These are phyloP conservation scores for Silurus asotus DNA, from an alignment of 2,113 vertebrate species.

Conservation along the genomic window DNA sequence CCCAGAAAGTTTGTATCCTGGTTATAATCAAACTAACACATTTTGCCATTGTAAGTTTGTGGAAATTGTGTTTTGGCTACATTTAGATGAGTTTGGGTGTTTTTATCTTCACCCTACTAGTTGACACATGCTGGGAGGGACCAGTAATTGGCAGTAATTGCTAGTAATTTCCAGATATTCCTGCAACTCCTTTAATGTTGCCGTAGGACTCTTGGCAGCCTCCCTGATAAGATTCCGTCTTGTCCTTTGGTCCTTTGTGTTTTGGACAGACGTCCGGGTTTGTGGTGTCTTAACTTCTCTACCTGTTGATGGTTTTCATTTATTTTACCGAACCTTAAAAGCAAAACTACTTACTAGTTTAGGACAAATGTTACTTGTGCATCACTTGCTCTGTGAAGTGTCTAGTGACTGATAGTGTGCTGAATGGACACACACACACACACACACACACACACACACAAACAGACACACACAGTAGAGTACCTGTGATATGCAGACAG, in stretches of 20 bases:
- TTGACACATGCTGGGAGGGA: background rate
- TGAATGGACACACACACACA: background rate
- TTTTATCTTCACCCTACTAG: background rate
- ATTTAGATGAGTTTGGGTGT: background rate
- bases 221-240: background rate
- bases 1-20: background rate
- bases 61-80: background rate
- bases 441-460: background rate
- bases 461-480: background rate
- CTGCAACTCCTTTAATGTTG: background rate
- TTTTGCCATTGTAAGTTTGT: background rate
- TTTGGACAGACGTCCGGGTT: background rate
- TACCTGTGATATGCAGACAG: background rate
- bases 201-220: background rate
- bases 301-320: background rate
- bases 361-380: background rate
- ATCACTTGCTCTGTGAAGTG: background rate
- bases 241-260: background rate
- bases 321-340: too few species aligned
- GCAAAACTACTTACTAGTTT: background rate
- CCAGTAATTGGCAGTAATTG: background rate
- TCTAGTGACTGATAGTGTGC: background rate
- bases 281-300: background rate
- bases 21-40: background rate
- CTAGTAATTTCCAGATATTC: background rate